Conservation (phyloP, 2,113 vertebrate species). For the Dromiciops gliroides region DNA sequence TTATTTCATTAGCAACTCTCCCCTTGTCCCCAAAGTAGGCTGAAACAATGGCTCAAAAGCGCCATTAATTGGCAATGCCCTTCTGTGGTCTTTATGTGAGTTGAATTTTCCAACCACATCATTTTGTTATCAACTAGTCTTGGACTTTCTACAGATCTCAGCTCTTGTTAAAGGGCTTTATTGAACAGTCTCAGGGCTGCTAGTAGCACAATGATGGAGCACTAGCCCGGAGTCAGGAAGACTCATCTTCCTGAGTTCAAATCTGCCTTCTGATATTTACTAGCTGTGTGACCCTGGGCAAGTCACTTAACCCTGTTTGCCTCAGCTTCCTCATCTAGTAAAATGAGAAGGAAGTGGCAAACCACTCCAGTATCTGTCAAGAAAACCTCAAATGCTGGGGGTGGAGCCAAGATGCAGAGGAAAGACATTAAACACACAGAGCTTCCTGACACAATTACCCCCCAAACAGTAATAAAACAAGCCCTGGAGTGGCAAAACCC, state of each 20-base stretch:
- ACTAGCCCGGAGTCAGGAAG: background rate
- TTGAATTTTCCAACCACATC: background rate
- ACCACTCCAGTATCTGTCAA: background rate
- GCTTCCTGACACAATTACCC: too few relatives aligned
- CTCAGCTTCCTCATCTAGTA: background rate
- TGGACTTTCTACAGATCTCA: background rate
- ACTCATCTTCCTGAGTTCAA: background rate
- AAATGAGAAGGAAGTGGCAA: background rate
- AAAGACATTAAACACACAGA: too few relatives aligned
- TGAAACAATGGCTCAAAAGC: background rate
- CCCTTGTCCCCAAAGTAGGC: background rate
- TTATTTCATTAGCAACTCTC: background rate
- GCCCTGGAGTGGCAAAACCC: too few relatives aligned
- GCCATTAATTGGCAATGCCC: background rate
- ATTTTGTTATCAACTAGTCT: background rate
- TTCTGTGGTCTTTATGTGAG: background rate
- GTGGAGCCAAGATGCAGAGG: too few relatives aligned
- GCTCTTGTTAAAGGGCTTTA: background rate
- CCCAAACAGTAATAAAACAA: too few relatives aligned
- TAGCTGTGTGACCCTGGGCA: background rate
- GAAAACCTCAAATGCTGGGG: background rate
- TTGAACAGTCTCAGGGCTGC: background rate
- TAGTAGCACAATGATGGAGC: background rate
- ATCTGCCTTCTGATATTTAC: background rate
- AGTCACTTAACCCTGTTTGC: background rate